Base-by-base conservation (phyloP, 2,888 invertebrate species). In the Polydrusus pterygomalis region DNA sequence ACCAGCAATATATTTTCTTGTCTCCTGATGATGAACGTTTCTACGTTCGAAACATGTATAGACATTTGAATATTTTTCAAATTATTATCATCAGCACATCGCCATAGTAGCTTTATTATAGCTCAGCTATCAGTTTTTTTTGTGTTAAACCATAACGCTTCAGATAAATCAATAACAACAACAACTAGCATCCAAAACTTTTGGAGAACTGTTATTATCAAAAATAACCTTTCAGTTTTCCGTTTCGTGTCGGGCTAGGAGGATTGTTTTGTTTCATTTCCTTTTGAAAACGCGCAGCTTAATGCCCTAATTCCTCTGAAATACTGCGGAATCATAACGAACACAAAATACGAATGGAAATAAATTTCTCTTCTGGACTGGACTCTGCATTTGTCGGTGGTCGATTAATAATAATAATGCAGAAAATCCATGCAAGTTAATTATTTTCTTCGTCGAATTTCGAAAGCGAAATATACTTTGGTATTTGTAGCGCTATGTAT, bases 201-300 rank as follows among this genome's bases (percentile, higher is more conserved):
- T 17, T 60, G 38, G 38, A 17, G 15, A 38, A 38, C 34, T 18
- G 30, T 60, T 60, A 60, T 38, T 60, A 11, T 38, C 38, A 38
- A 60, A 60, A 60, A 38, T 38, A 60, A 38, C 58, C 18, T 56
- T 56, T 56, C 34, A 30, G 56, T 34, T 15, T 34, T 56, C 34
- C 34, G 25, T 60, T 60, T 38, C 58, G 58, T 60, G 58, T 60
- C 38, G 58, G 58, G 8, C 30, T 11, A 60, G 58, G 58, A 38
- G 38, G 18, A 38, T 30, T 60, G 58, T 60, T 60, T 60, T 60
- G 58, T 60, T 60, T 38, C 58, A 60, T 38, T 60, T 60, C 58
- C 58, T 60, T 60, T 60, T 54, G 15, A 34, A 60, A 60, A 60
- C 34, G 38, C 40, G 58, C 38, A 17, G 17, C 58, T 60, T 38